Base-by-base conservation (phyloP, 2,888 invertebrate species). In the Morpho achilles region DNA sequence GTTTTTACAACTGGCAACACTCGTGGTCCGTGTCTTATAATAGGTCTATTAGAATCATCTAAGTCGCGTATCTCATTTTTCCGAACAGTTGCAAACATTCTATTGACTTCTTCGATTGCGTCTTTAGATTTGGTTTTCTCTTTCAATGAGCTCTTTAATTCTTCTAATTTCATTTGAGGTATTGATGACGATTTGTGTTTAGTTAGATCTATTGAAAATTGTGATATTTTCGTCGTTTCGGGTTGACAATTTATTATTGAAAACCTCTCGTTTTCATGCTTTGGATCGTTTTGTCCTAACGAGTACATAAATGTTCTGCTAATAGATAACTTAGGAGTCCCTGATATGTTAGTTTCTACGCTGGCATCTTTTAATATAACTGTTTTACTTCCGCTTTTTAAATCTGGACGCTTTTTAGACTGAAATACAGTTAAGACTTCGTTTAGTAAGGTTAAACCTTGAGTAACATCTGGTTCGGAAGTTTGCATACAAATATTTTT, bases 111-210 rank as follows among this genome's bases (percentile, higher is more conserved):
- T 64, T 87, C 82, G 1, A 87, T 78, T 0, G 83, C 74, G 46
- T 88, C 85, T 77, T 83, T 87, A 0, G 85, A 80, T 68, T 72
- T 80, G 0, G 72, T 72, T 60, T 82, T 85, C 9, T 79, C 82
- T 72, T 80, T 87, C 2, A 84, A 61, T 2, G 77, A 77, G 39
- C 84, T 71, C 59, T 83, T 87, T 0, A 86, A 58, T 62, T 87
- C 85, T 43, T 89, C 88, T n/a, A 85, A 62, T 60, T 87, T 87
- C 87, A 87, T 88, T 74, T 82, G 87, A 0, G 89, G 88, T 58
- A 87, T 82, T 0, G 89, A 89, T 1, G 81, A 87, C 0, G 88
- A 87, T 58, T 89, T 89, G 8, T 77, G 78, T 63, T 83, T 84
- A 1, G 71, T 70, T 7, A 86, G 59, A 57, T 80, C 75, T 5